phyloP scores from a whole-genome alignment of 2,888 invertebrate genomes.

The Oasisia sp. region DNA sequence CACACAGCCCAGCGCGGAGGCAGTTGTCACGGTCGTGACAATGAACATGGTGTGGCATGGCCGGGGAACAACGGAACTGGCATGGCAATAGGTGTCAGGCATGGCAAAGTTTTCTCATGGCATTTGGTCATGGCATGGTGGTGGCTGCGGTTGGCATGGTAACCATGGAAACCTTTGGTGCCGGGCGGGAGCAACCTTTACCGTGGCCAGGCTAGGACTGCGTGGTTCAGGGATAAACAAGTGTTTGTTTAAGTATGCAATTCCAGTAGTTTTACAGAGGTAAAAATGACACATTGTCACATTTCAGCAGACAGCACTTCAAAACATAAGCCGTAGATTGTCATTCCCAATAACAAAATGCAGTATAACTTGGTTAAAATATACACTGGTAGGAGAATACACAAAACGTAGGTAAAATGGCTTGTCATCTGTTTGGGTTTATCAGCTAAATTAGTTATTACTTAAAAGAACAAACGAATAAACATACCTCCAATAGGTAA shows the following conservation, averaged over 20 bases:
- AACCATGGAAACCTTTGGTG: conserved; percentile 23
- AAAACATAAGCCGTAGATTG: conserved; percentile 14
- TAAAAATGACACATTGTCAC: conserved; percentile 23
- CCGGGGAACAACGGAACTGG: conserved; percentile 12
- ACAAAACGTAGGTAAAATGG: background rate
- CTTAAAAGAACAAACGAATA: background rate
- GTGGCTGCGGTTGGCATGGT: conserved; percentile 21
- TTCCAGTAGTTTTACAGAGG: background rate
- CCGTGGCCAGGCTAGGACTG: conserved; percentile 24
- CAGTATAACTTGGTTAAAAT: background rate
- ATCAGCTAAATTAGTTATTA: background rate
- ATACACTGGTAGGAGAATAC: background rate
- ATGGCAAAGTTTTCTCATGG: conserved; percentile 19
- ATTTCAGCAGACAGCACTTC: conserved; percentile 19
- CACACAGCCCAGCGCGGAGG: conserved; percentile 25
- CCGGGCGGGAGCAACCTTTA: conserved; percentile 5
- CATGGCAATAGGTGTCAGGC: conserved; percentile 17
- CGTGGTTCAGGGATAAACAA: conserved; percentile 18
- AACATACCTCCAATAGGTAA: background rate
- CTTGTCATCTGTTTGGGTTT: background rate
- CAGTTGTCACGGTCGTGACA: conserved; percentile 30
- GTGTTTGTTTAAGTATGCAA: conserved; percentile 17
- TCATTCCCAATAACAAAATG: conserved; percentile 24
- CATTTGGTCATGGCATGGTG: conserved; percentile 36
- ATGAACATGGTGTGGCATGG: conserved; percentile 12